These are phyloP conservation scores for Chromobotia macracanthus DNA, from an alignment of 2,797 vertebrate species.

Conservation along the genomic window DNA sequence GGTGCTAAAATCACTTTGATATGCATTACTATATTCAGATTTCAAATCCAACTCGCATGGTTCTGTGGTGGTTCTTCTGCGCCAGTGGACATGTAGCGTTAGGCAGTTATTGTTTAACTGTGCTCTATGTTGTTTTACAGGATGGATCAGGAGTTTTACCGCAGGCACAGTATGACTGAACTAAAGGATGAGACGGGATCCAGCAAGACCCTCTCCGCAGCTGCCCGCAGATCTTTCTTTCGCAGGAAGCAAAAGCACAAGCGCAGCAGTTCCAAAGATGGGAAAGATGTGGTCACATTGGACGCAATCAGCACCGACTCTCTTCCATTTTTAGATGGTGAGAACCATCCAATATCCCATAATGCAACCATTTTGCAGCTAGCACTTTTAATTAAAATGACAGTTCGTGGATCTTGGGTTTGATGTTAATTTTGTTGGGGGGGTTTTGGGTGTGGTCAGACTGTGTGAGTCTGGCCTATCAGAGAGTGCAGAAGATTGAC, in stretches of 20 bases:
- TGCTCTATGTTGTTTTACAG: conserved; percentile 65
- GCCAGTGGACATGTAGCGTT: not conserved
- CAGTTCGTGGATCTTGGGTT: not conserved
- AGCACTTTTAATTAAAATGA: not conserved
- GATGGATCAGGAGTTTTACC: conserved; percentile 98
- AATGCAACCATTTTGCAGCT: not conserved
- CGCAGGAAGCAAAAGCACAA: conserved; percentile 95
- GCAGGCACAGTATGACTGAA: conserved; percentile 92
- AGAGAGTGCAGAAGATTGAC: conserved; percentile 95
- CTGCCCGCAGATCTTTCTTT: conserved; percentile 94
- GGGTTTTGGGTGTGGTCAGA: conserved; percentile 73
- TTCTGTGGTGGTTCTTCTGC: not conserved
- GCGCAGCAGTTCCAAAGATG: conserved; percentile 93
- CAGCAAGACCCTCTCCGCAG: conserved; percentile 89
- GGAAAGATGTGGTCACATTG: conserved; percentile 90
- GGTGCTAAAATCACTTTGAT: too few species aligned
- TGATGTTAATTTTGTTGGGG: not conserved
- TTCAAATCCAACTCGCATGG: too few species aligned
- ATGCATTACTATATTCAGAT: too few species aligned
- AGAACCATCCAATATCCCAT: conserved; percentile 39
- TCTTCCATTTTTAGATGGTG: conserved; percentile 92
- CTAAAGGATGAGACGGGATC: conserved; percentile 87
- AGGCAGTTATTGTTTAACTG: not conserved
- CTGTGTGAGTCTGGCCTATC: conserved; percentile 90
- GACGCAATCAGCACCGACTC: conserved; percentile 95